A percentile compares a stretch with the other conserved stretches of the same genome.
phyloP scores from a whole-genome alignment of 2,113 vertebrate genomes.

The Ictalurus furcatus region DNA sequence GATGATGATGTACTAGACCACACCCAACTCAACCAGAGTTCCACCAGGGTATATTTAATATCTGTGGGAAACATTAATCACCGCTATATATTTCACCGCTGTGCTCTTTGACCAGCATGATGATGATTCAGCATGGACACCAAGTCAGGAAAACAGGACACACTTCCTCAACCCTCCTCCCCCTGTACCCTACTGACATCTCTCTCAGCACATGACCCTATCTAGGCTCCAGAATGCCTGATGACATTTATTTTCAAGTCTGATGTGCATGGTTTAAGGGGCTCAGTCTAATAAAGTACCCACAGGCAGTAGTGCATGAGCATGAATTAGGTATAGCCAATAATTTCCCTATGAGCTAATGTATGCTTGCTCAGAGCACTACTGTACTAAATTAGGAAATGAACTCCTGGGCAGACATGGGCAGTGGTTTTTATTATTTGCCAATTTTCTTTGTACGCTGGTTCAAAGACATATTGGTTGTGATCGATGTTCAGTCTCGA shows the following conservation, averaged over 20 bases:
- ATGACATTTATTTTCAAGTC: background rate
- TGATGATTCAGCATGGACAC: slow-evolving; percentile 22
- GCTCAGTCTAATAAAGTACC: background rate
- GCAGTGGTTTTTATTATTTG: slow-evolving; percentile 23
- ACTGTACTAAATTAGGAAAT: slow-evolving; percentile 23
- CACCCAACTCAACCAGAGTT: background rate
- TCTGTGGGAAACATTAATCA: background rate
- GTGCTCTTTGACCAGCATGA: slow-evolving; percentile 25
- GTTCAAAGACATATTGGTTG: slow-evolving; percentile 27
- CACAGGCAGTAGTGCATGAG: background rate
- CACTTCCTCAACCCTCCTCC: slow-evolving; percentile 12
- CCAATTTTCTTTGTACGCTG: slow-evolving; percentile 1
- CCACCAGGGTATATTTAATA: background rate
- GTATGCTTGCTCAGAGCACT: background rate
- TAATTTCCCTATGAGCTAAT: background rate
- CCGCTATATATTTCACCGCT: slow-evolving; percentile 61
- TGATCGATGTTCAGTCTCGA: slow-evolving; percentile 49
- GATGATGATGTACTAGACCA: background rate
- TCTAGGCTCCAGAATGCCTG: background rate
- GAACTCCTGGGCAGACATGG: background rate
- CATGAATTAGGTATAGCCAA: background rate
- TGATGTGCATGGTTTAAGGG: background rate
- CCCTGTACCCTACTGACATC: background rate
- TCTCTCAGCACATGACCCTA: slow-evolving; percentile 10
- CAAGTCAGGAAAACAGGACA: slow-evolving; percentile 27